Percentiles rank a stretch among this genome's conserved stretches.
Conservation (phyloP, 2,888 invertebrate genomes). For the Acanthoscelides obtectus region DNA sequence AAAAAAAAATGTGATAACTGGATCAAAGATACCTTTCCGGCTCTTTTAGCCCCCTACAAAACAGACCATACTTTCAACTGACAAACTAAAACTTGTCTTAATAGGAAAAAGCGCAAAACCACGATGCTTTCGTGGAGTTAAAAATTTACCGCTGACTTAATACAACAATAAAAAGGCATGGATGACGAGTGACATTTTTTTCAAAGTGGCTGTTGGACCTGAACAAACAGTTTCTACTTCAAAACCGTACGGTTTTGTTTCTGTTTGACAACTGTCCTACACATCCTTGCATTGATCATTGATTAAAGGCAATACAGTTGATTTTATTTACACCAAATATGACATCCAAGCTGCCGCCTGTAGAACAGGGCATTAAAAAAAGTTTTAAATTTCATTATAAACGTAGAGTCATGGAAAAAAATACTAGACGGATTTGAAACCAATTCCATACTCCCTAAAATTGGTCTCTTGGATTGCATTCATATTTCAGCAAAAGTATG, state of each 20-base stretch:
- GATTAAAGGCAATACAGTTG: slow-evolving; percentile 12
- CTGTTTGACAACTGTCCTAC: slow-evolving; percentile 14
- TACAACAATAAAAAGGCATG: neutral
- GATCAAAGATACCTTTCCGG: slow-evolving; percentile 26
- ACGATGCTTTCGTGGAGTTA: slow-evolving; percentile 28
- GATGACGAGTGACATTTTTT: slow-evolving; percentile 6
- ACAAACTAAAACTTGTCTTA: slow-evolving; percentile 33
- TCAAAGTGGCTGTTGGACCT: slow-evolving; percentile 6
- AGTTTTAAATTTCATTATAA: too few species aligned
- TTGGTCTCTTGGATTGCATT: too few species aligned
- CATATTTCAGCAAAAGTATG: slow-evolving; percentile 9
- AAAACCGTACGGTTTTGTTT: slow-evolving; percentile 10
- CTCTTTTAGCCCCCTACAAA: slow-evolving; percentile 32
- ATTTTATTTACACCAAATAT: slow-evolving; percentile 13
- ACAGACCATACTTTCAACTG: slow-evolving; percentile 32
- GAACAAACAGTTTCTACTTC: slow-evolving; percentile 11
- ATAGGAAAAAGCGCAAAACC: slow-evolving; percentile 37
- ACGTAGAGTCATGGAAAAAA: too few species aligned
- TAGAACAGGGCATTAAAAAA: too few species aligned
- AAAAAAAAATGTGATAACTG: too few species aligned
- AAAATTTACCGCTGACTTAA: slow-evolving; percentile 1
- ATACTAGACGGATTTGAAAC: too few species aligned
- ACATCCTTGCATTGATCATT: slow-evolving; percentile 8
- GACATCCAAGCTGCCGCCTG: slow-evolving; percentile 12
- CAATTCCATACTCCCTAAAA: slow-evolving; percentile 5